Evolutionary conservation across 1,140 invertebrate genomes (phyloP), one percentile per base, ranked within the genome.

Genomic region (Protaetia brevitarsis): DNA sequence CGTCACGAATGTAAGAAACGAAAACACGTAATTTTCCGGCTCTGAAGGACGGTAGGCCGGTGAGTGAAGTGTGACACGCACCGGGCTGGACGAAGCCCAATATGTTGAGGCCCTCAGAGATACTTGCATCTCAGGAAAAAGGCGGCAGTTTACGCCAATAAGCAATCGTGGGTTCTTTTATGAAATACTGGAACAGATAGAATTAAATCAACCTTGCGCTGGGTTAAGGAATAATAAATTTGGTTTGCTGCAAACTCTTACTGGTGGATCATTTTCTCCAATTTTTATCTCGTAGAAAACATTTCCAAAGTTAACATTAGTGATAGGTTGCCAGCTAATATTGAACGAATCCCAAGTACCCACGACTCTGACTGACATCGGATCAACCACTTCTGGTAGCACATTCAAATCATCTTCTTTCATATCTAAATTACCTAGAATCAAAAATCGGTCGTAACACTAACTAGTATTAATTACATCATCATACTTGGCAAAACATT

Each of bases 261-360:
- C 77, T 7, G 72, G 68, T 16, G 73, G 69, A 66, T 73, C 71
- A 65, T 75, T 74, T 41, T 76, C 31, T 70, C 71, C 6, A 36
- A 94, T 83, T 73, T 87, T 88, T 21, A 95, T 83, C 77, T 94
- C 90, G 73, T 96, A 97, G 70, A 88, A 92, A 0, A 96, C 86
- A 7, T 84, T 84, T 23, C 91, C 92, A 72, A 92, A 89, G 70
- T 92, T 95, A 1, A 90, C 87, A 64, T 88, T 87, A 0, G 77
- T 78, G 0, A 90, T 85, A 0, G 88, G 86, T 8, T 85, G 77
- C 93, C 93, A 96, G 0, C 84, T 85, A n/a, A 96, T 85, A 34
- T 88, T 90, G 70, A 95, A 95, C 21, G 84, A 84, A 34, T 90
- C 80, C 84, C 86, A 92, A 3, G 82, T 85, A 0, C 92, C 93